Evolutionary conservation across 2,113 vertebrate genomes (phyloP).

Genomic region (Muntiacus reevesi): DNA sequence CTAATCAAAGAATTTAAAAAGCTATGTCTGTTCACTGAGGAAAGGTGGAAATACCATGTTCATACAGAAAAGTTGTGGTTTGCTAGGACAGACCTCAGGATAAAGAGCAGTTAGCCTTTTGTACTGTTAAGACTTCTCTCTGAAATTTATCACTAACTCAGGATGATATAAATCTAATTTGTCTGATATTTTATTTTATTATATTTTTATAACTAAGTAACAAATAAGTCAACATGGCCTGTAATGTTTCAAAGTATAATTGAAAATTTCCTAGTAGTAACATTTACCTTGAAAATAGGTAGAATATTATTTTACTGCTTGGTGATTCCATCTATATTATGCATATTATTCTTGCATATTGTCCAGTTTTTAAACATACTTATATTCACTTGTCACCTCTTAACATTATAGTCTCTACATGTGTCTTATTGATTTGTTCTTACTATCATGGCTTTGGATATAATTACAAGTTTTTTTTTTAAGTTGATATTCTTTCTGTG

Average conservation of each 20-base stretch:
- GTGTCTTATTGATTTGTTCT: neutral
- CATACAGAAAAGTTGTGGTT: neutral
- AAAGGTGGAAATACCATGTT: neutral
- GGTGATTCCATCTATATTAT: neutral
- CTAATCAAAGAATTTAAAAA: neutral
- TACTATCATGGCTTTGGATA: neutral
- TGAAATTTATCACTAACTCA: constrained; percentile 23
- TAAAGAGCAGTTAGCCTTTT: neutral
- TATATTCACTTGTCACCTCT: neutral
- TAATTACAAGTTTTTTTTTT: neutral
- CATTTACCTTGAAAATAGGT: constrained; percentile 17
- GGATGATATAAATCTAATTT: constrained; percentile 47
- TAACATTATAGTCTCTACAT: neutral
- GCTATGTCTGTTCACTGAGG: neutral
- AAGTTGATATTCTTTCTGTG: neutral
- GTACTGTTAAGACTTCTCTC: neutral
- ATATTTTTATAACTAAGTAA: constrained; percentile 33
- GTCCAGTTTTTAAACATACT: neutral
- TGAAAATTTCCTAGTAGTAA: neutral
- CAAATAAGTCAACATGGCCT: constrained; percentile 20
- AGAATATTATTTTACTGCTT: neutral
- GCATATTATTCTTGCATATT: neutral
- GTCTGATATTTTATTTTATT: constrained; percentile 34
- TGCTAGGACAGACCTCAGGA: neutral
- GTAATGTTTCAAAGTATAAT: constrained; percentile 30